phyloP scores from a whole-genome alignment of 2,797 vertebrate species.

The Pempheris klunzingeri region DNA sequence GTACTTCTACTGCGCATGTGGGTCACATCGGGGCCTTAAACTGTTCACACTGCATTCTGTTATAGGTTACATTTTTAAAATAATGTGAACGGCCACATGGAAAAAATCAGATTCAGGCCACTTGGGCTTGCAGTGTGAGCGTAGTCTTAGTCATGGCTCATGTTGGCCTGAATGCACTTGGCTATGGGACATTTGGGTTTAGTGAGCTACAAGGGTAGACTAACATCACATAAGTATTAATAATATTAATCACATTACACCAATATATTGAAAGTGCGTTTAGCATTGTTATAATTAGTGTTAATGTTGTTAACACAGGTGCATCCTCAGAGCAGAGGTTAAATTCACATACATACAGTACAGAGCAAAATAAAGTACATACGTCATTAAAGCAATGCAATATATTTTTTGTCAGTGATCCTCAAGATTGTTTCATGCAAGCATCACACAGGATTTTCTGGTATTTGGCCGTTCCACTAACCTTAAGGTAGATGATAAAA shows the following conservation, averaged over 20 bases:
- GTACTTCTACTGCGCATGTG: no score
- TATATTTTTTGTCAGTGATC: not conserved
- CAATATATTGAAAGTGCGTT: not conserved
- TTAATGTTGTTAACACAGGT: not conserved
- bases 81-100: no score
- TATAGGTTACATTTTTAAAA: no score
- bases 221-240: slow-evolving; percentile 12
- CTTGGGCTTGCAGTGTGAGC: no score
- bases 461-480: slow-evolving; percentile 20
- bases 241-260: slow-evolving; percentile 17
- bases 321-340: not conserved
- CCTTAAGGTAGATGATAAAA: no score
- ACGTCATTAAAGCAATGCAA: not conserved
- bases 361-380: not conserved
- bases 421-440: not conserved
- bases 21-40: no score
- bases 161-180: slow-evolving; percentile 5
- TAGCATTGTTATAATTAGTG: not conserved
- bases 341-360: not conserved
- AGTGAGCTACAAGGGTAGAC: not conserved
- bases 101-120: no score
- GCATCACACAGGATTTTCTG: not conserved
- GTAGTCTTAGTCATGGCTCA: slow-evolving; percentile 13
- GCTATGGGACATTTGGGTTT: slow-evolving; percentile 8
- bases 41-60: no score